Conservation (phyloP, 2,113 vertebrate genomes). For the Chitala chitala region DNA sequence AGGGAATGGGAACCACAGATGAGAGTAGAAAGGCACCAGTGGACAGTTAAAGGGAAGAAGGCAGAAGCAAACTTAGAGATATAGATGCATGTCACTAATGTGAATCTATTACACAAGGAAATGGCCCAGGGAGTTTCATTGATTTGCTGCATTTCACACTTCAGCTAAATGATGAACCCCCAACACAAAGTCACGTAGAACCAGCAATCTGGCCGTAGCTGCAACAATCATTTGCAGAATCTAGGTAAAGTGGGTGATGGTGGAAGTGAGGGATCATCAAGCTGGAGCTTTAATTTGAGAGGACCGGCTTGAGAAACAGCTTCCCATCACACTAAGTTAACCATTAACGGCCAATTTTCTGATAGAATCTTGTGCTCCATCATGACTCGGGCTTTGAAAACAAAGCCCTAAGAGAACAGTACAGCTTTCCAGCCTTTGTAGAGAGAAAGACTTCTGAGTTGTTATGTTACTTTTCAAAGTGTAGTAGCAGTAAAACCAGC, state of each 20-base stretch:
- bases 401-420: not conserved
- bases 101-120: not conserved
- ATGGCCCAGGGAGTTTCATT: not conserved
- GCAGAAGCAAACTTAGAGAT: not conserved
- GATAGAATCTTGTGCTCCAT: not conserved
- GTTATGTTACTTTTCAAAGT: not conserved
- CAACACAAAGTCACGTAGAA: not conserved
- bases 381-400: not conserved
- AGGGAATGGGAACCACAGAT: not conserved
- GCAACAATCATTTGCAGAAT: not conserved
- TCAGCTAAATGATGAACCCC: not conserved
- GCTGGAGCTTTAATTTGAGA: not conserved
- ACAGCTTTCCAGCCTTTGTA: not conserved
- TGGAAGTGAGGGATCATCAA: not conserved
- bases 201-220: too few species aligned
- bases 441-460: not conserved
- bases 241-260: not conserved
- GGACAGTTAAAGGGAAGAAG: not conserved
- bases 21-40: not conserved
- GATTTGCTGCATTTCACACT: not conserved
- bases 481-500: not conserved
- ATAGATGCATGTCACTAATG: not conserved
- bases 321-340: not conserved
- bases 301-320: not conserved
- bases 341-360: not conserved